phyloP scores from a whole-genome alignment of 2,797 vertebrate genomes.

The Anableps anableps region DNA sequence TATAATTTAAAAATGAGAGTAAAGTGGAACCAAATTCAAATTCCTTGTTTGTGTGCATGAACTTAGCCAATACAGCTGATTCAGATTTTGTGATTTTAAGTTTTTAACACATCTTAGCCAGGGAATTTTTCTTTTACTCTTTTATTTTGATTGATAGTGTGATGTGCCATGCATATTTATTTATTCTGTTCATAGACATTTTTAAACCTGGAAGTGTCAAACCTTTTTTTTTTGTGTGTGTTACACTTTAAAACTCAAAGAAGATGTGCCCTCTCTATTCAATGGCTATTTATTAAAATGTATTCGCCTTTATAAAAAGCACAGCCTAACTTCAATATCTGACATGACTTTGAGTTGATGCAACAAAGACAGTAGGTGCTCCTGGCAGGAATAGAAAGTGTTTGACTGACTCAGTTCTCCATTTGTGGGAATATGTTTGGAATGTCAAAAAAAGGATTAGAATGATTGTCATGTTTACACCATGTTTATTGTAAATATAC shows the following conservation, averaged over 20 bases:
- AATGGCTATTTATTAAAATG: not conserved
- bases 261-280: not conserved
- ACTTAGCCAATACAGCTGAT: not conserved
- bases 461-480: not conserved
- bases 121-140: not conserved
- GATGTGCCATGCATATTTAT: not conserved
- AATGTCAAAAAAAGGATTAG: not conserved
- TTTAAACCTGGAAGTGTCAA: not conserved
- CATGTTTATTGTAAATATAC: not conserved
- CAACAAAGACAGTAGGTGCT: not conserved
- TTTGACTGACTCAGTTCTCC: not conserved
- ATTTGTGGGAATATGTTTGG: not conserved
- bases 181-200: not conserved
- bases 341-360: slow-evolving; percentile 5
- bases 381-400: not conserved
- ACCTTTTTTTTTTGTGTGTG: not conserved
- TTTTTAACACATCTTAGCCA: not conserved
- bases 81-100: not conserved
- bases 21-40: not conserved
- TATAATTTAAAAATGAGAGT: not conserved
- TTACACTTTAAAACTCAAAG: not conserved
- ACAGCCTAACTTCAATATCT: not conserved
- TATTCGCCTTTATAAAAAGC: slow-evolving; percentile 2
- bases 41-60: not conserved
- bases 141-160: not conserved